A percentile compares a stretch with the other conserved stretches of the same genome.
Evolutionary conservation across 2,113 vertebrate genomes (phyloP).

Genomic region (Xiphophorus hellerii): DNA sequence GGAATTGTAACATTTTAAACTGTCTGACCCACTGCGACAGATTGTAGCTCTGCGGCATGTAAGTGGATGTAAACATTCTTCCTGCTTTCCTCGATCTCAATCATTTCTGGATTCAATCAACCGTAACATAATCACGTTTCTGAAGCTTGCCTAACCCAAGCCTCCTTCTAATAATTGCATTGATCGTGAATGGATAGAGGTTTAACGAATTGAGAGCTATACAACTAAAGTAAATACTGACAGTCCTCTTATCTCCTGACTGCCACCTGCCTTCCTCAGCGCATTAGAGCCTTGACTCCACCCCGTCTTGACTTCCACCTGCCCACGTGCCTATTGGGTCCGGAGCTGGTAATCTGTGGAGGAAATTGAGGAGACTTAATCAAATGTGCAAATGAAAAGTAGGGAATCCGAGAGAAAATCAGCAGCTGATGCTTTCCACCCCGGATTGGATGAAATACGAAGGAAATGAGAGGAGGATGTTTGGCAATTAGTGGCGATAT

Average conservation of each 20-base stretch:
- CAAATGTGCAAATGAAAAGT: slow-evolving; percentile 63
- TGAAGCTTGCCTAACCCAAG: slow-evolving; percentile 15
- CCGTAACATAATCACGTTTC: slow-evolving; percentile 20
- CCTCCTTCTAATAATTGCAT: slow-evolving; percentile 56
- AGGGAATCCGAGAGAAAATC: slow-evolving; percentile 59
- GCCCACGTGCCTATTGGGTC: slow-evolving; percentile 76
- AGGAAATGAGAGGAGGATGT: slow-evolving; percentile 78
- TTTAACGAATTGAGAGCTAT: slow-evolving; percentile 50
- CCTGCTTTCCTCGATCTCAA: slow-evolving; percentile 36
- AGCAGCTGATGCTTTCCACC: slow-evolving; percentile 75
- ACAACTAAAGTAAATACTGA: slow-evolving; percentile 46
- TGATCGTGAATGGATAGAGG: slow-evolving; percentile 58
- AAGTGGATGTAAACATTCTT: slow-evolving; percentile 64
- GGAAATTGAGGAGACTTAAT: slow-evolving; percentile 78
- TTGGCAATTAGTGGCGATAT: slow-evolving; percentile 73
- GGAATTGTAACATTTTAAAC: slow-evolving; percentile 52
- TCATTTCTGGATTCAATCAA: slow-evolving; percentile 24
- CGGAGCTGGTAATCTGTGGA: slow-evolving; percentile 83
- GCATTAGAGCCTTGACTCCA: slow-evolving; percentile 54
- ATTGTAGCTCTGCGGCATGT: slow-evolving; percentile 34
- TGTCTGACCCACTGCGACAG: slow-evolving; percentile 38
- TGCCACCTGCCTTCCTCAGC: slow-evolving; percentile 66
- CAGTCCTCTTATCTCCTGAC: slow-evolving; percentile 55
- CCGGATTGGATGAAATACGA: slow-evolving; percentile 63
- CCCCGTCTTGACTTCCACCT: slow-evolving; percentile 61